phyloP scores from a whole-genome alignment of 2,113 vertebrate genomes.

The Corydoras maculifer region DNA sequence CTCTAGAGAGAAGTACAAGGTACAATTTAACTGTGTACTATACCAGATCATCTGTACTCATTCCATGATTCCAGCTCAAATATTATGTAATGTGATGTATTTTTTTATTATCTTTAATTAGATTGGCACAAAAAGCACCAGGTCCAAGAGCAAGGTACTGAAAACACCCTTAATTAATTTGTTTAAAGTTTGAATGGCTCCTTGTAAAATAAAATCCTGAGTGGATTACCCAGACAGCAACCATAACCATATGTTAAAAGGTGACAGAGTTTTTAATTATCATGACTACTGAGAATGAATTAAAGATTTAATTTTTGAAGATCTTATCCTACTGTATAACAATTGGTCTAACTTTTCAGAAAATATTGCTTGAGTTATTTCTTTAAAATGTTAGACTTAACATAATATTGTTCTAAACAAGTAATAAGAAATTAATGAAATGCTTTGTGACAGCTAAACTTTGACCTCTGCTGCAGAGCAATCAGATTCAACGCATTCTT shows the following conservation, averaged over 20 bases:
- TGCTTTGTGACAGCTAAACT: not conserved
- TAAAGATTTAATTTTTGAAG: no score
- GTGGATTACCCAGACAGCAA: no score
- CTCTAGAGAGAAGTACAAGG: conserved; percentile 32
- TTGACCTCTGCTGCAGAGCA: conserved; percentile 38
- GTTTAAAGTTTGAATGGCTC: no score
- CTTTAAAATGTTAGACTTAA: not conserved
- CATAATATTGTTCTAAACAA: not conserved
- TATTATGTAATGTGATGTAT: not conserved
- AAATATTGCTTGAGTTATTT: no score
- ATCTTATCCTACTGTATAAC: no score
- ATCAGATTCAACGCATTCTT: conserved; percentile 87
- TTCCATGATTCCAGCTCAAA: not conserved
- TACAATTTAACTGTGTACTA: not conserved
- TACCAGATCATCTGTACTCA: not conserved
- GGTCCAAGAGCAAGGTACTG: not conserved
- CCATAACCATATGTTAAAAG: no score
- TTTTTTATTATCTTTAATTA: not conserved
- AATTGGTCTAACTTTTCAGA: no score
- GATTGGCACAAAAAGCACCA: not conserved
- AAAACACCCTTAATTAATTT: no score
- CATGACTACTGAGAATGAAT: no score
- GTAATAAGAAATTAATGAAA: not conserved
- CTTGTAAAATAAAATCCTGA: no score
- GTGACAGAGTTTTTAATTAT: no score